Percentiles rank a stretch among this genome's conserved stretches.
Conservation (phyloP, 2,113 vertebrate species). For the Acanthochromis polyacanthus region DNA sequence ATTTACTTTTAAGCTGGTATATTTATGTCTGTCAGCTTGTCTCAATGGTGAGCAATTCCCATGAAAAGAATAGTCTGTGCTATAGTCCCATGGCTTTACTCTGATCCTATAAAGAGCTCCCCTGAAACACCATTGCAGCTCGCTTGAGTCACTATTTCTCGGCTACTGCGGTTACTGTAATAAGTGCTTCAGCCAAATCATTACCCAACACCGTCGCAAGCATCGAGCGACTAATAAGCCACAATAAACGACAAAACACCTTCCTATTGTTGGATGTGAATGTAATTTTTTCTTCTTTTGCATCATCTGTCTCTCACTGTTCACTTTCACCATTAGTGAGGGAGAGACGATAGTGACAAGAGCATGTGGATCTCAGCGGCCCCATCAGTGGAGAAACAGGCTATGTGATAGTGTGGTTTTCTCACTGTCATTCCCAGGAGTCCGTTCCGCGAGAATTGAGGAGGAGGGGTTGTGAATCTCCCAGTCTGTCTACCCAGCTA, state of each 20-base stretch:
- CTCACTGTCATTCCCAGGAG: slow-evolving; percentile 51
- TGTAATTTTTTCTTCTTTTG: slow-evolving; percentile 55
- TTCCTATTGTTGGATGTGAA: slow-evolving; percentile 27
- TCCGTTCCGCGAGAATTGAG: slow-evolving; percentile 64
- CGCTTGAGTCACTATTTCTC: slow-evolving; percentile 45
- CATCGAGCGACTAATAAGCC: slow-evolving; percentile 37
- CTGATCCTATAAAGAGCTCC: slow-evolving; percentile 65
- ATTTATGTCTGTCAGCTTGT: slow-evolving; percentile 26
- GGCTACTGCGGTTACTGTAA: slow-evolving; percentile 45
- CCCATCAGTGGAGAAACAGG: slow-evolving; percentile 63
- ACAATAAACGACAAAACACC: slow-evolving; percentile 31
- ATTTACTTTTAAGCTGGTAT: neutral
- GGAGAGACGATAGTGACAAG: slow-evolving; percentile 54
- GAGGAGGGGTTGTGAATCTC: slow-evolving; percentile 61
- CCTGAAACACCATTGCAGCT: slow-evolving; percentile 32
- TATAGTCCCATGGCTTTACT: slow-evolving; percentile 42
- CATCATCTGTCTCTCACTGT: slow-evolving; percentile 49
- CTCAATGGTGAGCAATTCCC: slow-evolving; percentile 26
- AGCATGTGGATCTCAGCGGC: slow-evolving; percentile 55
- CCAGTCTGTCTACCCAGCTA: slow-evolving; percentile 47
- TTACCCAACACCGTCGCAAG: slow-evolving; percentile 46
- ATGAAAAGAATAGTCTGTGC: slow-evolving; percentile 39
- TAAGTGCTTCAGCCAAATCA: slow-evolving; percentile 43
- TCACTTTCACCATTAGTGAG: slow-evolving; percentile 51
- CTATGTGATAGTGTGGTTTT: slow-evolving; percentile 62